Evolutionary conservation across 2,888 invertebrate genomes (phyloP).

Genomic region (Leptinotarsa juncta): DNA sequence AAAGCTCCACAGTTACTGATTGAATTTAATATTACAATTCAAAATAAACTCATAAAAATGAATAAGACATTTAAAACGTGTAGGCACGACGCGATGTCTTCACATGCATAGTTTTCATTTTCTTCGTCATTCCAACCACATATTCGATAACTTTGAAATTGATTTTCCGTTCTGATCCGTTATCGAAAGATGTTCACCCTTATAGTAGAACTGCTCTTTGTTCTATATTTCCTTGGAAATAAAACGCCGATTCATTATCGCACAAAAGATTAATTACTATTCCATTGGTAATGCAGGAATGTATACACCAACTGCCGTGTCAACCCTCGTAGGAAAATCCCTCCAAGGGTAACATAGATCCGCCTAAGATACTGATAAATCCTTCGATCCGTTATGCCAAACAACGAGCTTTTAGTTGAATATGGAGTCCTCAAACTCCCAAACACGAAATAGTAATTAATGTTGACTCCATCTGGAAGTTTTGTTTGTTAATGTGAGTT

Average conservation of each 20-base stretch:
- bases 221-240: background rate
- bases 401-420: background rate
- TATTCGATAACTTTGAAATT: no score
- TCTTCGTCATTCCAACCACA: no score
- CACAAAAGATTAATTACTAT: background rate
- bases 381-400: background rate
- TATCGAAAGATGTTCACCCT: no score
- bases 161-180: no score
- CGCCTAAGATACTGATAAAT: conserved; percentile 2
- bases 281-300: background rate
- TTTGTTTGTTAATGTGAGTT: background rate
- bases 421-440: background rate
- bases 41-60: no score
- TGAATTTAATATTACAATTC: no score
- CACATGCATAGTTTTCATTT: no score
- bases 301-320: background rate
- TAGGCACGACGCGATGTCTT: no score
- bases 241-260: background rate
- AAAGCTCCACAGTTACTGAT: no score
- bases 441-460: background rate
- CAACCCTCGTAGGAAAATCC: background rate
- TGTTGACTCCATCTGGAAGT: background rate
- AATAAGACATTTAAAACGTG: no score
- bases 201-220: no score
- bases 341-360: background rate